Evolutionary conservation across 2,113 vertebrate species (phyloP), one percentile per base, ranked within the genome.

Genomic region (Phrynosoma blainvillii): DNA sequence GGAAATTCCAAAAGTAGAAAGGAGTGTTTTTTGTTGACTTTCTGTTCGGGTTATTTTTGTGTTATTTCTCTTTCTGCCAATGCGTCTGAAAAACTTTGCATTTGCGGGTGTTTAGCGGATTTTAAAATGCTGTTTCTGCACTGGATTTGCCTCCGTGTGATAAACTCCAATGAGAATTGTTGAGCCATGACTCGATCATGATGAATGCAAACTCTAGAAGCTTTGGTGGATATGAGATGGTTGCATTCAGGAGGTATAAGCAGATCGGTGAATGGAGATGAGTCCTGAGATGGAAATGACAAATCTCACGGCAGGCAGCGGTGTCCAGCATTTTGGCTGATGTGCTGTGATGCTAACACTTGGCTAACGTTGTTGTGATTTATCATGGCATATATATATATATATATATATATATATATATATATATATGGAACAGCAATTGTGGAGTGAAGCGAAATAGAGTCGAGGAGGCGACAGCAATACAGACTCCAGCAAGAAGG

Each of bases 361-460:
- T 77, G 56, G 79, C 81, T 89, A 65, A 1, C 66, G 82, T 42
- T 52, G 42, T 66, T 87, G 81, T 25, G 87, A 91, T 93, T 90
- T 85, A 82, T 87, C 93, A 77, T 86, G 85, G 87, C 87, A 66
- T 62, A 21, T n/a, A 85, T 79, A 32, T 88, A 85, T 79, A 32
- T 88, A 85, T 79, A 32, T 88, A 85, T 79, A 32, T 88, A 66
- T 62, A 21, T n/a, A 66, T 62, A 21, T n/a, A 66, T 62, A 21
- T n/a, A 66, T 62, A 21, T n/a, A 85, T 79, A 32, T 88, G 52
- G 25, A 75, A 56, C 81, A 91, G 52, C 74, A 36, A 4, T 47
- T 4, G 47, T 47, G 47, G 47, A 47, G 47, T 47, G 47, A 47
- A 47, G 7, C 4, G 7, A 47, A 32, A n/a, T 87, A 32, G 68